A percentile compares a stretch with the other conserved stretches of the same genome.
Evolutionary conservation across 2,888 invertebrate species (phyloP).

Genomic region (Allophyes oxyacanthae): DNA sequence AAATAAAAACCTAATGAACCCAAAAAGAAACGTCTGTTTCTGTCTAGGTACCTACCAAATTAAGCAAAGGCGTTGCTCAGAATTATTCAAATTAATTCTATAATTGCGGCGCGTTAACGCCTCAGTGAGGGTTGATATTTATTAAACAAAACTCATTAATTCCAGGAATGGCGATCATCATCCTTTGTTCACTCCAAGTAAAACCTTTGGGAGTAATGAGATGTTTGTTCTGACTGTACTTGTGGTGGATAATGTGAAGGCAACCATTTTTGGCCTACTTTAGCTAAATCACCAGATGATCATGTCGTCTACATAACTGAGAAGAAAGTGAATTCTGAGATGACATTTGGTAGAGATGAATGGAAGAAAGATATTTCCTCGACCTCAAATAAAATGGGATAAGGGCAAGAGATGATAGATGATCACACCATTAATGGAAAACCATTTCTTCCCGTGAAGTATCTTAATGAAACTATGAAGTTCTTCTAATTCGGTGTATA

Average conservation of each 20-base stretch:
- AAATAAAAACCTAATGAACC: background rate
- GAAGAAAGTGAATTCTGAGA: too few species aligned
- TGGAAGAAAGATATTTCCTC: too few species aligned
- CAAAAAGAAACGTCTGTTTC: conserved; percentile 34
- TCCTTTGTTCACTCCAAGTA: conserved; percentile 49
- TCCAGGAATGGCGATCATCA: conserved; percentile 56
- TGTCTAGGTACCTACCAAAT: conserved; percentile 48
- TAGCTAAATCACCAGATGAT: background rate
- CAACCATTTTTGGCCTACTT: conserved; percentile 11
- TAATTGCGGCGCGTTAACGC: conserved; percentile 58
- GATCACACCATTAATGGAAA: too few species aligned
- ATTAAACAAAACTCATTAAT: conserved; percentile 65
- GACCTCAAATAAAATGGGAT: too few species aligned
- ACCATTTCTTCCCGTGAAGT: too few species aligned
- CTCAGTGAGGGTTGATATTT: conserved; percentile 54
- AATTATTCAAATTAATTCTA: conserved; percentile 63
- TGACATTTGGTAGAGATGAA: too few species aligned
- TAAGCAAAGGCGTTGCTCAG: conserved; percentile 51
- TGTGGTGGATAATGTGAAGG: conserved; percentile 8
- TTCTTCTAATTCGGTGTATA: too few species aligned
- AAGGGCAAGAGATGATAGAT: too few species aligned
- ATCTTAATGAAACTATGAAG: too few species aligned
- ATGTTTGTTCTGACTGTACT: conserved; percentile 36
- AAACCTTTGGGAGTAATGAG: conserved; percentile 51
- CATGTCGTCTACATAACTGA: too few species aligned